A percentile compares a stretch with the other conserved stretches of the same genome.
Conservation (phyloP, 2,113 vertebrate genomes). For the Pandion haliaetus region DNA sequence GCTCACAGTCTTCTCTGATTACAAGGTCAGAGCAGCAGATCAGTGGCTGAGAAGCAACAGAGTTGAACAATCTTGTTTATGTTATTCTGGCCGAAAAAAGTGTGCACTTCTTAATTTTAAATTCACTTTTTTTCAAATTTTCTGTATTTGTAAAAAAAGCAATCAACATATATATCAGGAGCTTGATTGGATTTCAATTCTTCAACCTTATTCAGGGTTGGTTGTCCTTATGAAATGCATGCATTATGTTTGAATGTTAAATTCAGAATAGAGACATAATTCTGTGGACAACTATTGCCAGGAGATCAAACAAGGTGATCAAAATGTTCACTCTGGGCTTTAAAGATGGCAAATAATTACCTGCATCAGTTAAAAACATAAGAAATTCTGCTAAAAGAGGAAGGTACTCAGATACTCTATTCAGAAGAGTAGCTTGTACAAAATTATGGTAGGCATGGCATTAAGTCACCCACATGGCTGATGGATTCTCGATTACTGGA, state of each 20-base stretch:
- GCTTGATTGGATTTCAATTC: not conserved
- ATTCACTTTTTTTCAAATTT: not conserved
- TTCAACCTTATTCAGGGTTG: not conserved
- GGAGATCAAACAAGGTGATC: not conserved
- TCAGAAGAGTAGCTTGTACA: not conserved
- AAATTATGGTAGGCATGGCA: not conserved
- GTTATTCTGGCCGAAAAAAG: not conserved
- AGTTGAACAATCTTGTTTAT: not conserved
- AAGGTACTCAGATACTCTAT: not conserved
- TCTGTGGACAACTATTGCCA: not conserved
- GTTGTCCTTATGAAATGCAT: not conserved
- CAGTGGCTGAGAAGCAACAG: not conserved
- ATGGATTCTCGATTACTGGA: not conserved
- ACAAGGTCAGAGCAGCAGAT: conserved; percentile 36
- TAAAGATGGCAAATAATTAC: not conserved
- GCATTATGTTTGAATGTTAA: not conserved
- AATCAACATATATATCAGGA: not conserved
- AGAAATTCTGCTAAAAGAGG: not conserved
- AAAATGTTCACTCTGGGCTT: not conserved
- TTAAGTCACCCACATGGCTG: not conserved
- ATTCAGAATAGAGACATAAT: not conserved
- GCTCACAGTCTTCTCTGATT: conserved; percentile 10
- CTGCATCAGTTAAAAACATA: not conserved
- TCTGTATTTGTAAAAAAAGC: not conserved
- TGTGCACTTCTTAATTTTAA: not conserved